phyloP scores from a whole-genome alignment of 2,888 invertebrate genomes.

The Athalia circularis region DNA sequence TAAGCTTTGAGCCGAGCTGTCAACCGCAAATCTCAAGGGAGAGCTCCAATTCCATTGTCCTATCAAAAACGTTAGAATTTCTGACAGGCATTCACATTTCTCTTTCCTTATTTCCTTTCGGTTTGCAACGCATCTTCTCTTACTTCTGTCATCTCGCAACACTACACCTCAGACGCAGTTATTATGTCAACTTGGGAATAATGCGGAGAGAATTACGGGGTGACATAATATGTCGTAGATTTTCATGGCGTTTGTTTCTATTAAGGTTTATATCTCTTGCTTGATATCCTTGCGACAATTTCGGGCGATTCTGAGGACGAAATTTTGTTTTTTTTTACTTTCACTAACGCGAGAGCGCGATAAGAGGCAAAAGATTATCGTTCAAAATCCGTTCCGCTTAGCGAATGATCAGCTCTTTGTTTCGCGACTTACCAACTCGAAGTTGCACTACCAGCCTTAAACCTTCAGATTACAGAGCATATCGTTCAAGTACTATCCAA shows the following conservation, averaged over 20 bases:
- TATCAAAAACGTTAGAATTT: constrained; percentile 35
- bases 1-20: constrained; percentile 35
- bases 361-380: no score
- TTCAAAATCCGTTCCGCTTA: no score
- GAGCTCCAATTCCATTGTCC: constrained; percentile 35
- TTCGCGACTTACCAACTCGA: constrained; percentile 17
- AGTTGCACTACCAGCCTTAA: constrained; percentile 3
- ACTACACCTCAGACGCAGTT: constrained; percentile 8
- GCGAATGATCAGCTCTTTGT: constrained; percentile 2
- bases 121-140: constrained; percentile 12
- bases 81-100: constrained; percentile 41
- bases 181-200: constrained; percentile 14
- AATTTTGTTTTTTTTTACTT: constrained; percentile 3
- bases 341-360: no score
- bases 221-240: background rate
- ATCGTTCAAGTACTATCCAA: constrained; percentile 2
- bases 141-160: constrained; percentile 9
- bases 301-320: background rate
- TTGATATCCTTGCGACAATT: background rate
- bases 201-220: background rate
- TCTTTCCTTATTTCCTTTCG: constrained; percentile 36
- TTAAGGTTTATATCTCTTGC: background rate
- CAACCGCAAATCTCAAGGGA: constrained; percentile 38
- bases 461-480: constrained; percentile 28
- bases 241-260: background rate